These are phyloP conservation scores for Piscicola geometra DNA, from an alignment of 2,888 invertebrate genomes.

Conservation along the genomic window DNA sequence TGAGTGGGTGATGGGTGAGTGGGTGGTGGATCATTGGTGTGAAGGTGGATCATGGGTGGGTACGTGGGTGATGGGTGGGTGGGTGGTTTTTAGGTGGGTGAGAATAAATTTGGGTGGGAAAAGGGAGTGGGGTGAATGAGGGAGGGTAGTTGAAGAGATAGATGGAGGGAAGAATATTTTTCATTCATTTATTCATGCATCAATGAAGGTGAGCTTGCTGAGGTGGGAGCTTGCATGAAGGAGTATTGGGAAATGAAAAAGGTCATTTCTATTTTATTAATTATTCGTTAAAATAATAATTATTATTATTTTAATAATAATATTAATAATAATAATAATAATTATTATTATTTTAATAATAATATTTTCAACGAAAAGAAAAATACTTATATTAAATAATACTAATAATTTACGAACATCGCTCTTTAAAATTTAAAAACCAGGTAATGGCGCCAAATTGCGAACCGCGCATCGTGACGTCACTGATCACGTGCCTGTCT, in stretches of 20 bases:
- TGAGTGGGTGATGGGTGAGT: neutral
- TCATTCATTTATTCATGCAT: too few relatives aligned
- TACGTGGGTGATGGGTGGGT: neutral
- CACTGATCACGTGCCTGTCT: conserved; percentile 50
- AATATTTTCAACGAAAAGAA: too few relatives aligned
- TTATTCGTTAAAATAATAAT: too few relatives aligned
- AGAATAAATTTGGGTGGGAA: neutral
- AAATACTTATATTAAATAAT: too few relatives aligned
- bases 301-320: too few relatives aligned
- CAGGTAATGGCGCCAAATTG: conserved; percentile 55
- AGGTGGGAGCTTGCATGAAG: neutral
- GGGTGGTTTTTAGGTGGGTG: neutral
- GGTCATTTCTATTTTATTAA: too few relatives aligned
- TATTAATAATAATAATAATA: too few relatives aligned
- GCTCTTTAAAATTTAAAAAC: neutral
- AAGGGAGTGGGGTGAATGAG: neutral
- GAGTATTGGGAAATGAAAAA: conserved; percentile 10
- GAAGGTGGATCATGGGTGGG: neutral
- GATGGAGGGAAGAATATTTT: neutral
- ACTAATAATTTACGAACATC: too few relatives aligned
- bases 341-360: too few relatives aligned
- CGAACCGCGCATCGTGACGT: conserved; percentile 52
- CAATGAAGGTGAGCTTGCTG: neutral
- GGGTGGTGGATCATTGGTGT: neutral
- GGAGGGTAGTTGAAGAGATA: neutral